Evolutionary conservation across 2,113 vertebrate genomes (phyloP).

Genomic region (Conger conger): DNA sequence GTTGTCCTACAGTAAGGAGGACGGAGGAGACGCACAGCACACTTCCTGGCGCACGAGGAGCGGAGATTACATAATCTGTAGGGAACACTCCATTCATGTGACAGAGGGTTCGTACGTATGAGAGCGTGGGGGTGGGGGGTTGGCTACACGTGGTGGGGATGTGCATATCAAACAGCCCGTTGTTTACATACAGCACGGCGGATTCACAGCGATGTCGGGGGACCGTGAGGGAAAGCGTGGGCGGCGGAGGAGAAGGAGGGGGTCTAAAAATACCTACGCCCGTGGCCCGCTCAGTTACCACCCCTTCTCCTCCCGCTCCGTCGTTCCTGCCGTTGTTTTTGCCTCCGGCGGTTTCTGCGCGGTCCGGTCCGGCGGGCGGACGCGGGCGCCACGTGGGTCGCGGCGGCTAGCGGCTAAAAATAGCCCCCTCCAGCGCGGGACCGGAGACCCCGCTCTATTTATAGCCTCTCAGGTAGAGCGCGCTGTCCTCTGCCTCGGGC

Average conservation of each 20-base stretch:
- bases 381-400: conserved; percentile 42
- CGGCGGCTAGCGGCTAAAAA: conserved; percentile 53
- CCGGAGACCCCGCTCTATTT: conserved; percentile 52
- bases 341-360: no score
- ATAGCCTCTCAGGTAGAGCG: conserved; percentile 58
- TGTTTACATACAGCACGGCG: conserved; percentile 21
- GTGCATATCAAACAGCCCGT: not conserved
- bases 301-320: conserved; percentile 32
- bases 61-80: conserved; percentile 55
- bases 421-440: conserved; percentile 42
- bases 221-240: conserved; percentile 12
- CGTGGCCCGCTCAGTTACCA: conserved; percentile 2
- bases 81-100: conserved; percentile 51
- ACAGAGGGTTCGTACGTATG: conserved; percentile 31
- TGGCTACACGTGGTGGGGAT: not conserved
- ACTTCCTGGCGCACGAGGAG: conserved; percentile 42
- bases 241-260: not conserved
- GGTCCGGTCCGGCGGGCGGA: no score
- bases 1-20: not conserved
- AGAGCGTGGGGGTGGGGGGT: conserved; percentile 2
- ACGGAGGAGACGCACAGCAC: not conserved
- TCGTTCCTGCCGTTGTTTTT: conserved; percentile 24
- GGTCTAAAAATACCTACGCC: conserved; percentile 33
- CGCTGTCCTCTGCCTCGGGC: conserved; percentile 35
- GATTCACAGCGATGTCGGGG: conserved; percentile 9